Percentiles rank a stretch among this genome's conserved stretches.
phyloP scores from a whole-genome alignment of 2,113 vertebrate species.

The Chascanopsetta lugubris region DNA sequence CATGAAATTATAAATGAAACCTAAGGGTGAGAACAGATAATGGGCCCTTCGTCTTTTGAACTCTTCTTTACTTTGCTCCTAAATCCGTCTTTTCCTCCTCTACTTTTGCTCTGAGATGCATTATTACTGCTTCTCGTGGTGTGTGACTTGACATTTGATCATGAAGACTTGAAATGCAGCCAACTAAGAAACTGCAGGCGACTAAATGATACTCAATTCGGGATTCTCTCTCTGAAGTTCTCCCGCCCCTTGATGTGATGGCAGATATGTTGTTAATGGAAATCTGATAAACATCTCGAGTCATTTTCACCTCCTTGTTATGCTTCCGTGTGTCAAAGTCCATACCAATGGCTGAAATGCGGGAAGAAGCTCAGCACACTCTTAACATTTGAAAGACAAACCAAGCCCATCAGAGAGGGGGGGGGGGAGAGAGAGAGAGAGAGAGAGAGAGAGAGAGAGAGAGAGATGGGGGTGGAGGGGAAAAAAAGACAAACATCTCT shows the following conservation, averaged over 20 bases:
- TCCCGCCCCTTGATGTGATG: neutral
- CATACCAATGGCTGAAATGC: slow-evolving; percentile 34
- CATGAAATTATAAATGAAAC: too few species aligned
- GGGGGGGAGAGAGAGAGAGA: slow-evolving; percentile 48
- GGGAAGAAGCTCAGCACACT: slow-evolving; percentile 37
- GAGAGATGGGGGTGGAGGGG: slow-evolving; percentile 1
- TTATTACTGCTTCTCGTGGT: too few species aligned
- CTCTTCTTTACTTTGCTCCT: too few species aligned
- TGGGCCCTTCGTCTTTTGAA: too few species aligned
- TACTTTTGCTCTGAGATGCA: too few species aligned
- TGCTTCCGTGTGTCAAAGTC: slow-evolving; percentile 13
- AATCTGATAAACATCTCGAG: slow-evolving; percentile 30
- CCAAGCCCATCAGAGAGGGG: slow-evolving; percentile 41
- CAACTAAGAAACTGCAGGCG: neutral
- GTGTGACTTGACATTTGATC: neutral
- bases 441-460: slow-evolving; percentile 41
- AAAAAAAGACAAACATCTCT: slow-evolving; percentile 69
- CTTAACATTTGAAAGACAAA: slow-evolving; percentile 62
- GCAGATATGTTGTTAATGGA: slow-evolving; percentile 25
- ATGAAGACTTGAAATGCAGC: neutral
- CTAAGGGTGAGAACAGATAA: too few species aligned
- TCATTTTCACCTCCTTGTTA: slow-evolving; percentile 48
- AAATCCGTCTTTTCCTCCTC: too few species aligned
- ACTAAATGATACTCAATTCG: neutral
- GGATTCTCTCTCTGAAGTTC: neutral